Evolutionary conservation across 2,113 vertebrate genomes (phyloP).

Genomic region (Xenotilapia longispinis): DNA sequence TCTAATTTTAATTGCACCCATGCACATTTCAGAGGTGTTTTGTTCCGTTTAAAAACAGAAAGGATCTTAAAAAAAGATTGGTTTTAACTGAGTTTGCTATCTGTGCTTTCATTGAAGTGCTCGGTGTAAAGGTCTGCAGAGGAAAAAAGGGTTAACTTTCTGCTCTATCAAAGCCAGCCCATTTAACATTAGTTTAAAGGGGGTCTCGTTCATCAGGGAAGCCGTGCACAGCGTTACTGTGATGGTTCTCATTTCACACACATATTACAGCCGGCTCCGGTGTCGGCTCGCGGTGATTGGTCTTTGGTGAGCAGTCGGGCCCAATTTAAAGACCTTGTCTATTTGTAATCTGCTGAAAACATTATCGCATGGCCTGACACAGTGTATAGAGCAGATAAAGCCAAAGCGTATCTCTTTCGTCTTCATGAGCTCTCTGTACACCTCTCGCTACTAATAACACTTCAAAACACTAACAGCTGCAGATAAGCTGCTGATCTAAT

Average conservation of each 20-base stretch:
- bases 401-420: constrained; percentile 16
- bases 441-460: constrained; percentile 36
- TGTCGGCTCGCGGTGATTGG: constrained; percentile 23
- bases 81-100: not conserved
- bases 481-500: constrained; percentile 43
- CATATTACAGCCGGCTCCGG: constrained; percentile 18
- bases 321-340: constrained; percentile 56
- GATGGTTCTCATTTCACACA: constrained; percentile 53
- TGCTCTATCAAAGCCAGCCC: constrained; percentile 10
- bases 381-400: constrained; percentile 39
- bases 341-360: constrained; percentile 50
- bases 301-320: constrained; percentile 45
- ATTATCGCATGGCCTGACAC: constrained; percentile 38
- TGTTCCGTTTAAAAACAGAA: not conserved
- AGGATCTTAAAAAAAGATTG: not conserved
- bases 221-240: constrained; percentile 3
- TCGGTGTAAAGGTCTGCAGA: not conserved
- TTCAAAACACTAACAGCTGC: constrained; percentile 17
- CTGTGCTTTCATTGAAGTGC: not conserved
- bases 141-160: constrained; percentile 4
- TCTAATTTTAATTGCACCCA: not conserved
- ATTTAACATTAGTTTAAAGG: constrained; percentile 24
- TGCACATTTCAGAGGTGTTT: not conserved
- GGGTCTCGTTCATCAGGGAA: constrained; percentile 33
- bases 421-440: not conserved